Evolutionary conservation across 2,113 vertebrate species (phyloP), one percentile per base, ranked within the genome.

Genomic region (Hemiscyllium ocellatum): DNA sequence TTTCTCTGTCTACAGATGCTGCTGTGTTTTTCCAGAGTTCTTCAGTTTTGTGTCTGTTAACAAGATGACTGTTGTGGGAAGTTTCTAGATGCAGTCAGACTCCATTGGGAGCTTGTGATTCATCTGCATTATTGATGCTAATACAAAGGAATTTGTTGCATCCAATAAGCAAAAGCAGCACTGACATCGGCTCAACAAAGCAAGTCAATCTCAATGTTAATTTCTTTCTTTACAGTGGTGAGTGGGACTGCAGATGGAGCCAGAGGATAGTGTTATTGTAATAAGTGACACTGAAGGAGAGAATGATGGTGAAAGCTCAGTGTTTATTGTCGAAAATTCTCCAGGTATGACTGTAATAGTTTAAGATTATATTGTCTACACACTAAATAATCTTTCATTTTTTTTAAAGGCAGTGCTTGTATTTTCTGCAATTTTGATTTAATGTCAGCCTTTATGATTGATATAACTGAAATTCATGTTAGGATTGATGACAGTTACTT

Each of bases 281-380:
- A 96, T 97, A 69, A 96, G 96, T 0, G 96, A 96, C 0, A 97
- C 97, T 0, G 95, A 97, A 80, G 66, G 47, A 13, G 96, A 96
- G 0, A 95, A 95, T 52, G 94, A 95, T 17, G 47, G 42, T 24
- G 94, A 95, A 95, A 33, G 4, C 29, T 95, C 94, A 33, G 94
- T 95, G 68, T 50, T 95, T 47, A 95, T 95, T 33, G 47, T 95
- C 33, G 94, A 95, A 95, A 50, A 95, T 72, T 72, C 94, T 76
- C 42, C 94, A 95, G 94, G 94, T 95, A 22, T 33, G 94, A 52
- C 89, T 93, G 66, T 66, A 66, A 65, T 90, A n/a, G 33, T n/a
- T 66, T 19, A 66, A 37, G 5, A 68, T 83, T 42, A 42, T 19
- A 83, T 17, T 29, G 12, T 61, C 5, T 52, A 52, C 0, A 29